Evolutionary conservation across 2,797 vertebrate genomes (phyloP), one percentile per base, ranked within the genome.

Genomic region (Gymnodraco acuticeps): DNA sequence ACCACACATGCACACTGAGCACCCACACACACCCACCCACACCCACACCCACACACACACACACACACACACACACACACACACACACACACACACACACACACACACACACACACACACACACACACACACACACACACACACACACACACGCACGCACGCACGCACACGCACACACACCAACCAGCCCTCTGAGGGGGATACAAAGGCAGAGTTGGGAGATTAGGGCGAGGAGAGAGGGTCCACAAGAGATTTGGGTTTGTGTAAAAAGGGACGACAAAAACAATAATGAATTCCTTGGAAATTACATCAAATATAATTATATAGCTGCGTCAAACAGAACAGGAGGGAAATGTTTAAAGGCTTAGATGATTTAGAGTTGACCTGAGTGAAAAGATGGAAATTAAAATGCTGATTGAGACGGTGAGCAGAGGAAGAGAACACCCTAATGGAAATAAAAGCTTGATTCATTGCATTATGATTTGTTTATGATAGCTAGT

Each of bases 141-240:
- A 67, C 48, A 55, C 64, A 62, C 52, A 51, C 63, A 58, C 66
- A 51, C 61, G 31, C 55, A 43, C 64, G 31, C 27, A 41, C 45
- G 31, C 50, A 43, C 60, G 17, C 48, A 27, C 19, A 45, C 48
- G 41, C 19, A 45, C 53, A 52, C 56, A 64, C 75, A 70, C 55
- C 38, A 64, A 43, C 12, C 72, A 60, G 51, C 53, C 65, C 55
- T 55, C 23, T 42, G 81, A 68, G 75, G 66, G 77, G 73, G 70
- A 82, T 82, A 82, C 82, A 87, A 85, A 87, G 85, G 73, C 65
- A 58, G 79, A 76, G 48, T 71, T 84, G 73, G 79, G 53, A 70
- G 43, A 17, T 78, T 58, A 55, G 38, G 54, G 33, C 27, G 51
- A 78, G 70, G 66, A 67, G 52, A 73, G 75, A 42, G 58, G 53